Percentiles rank a stretch among this genome's conserved stretches.
Conservation (phyloP, 2,888 invertebrate genomes). For the Plutella xylostella region DNA sequence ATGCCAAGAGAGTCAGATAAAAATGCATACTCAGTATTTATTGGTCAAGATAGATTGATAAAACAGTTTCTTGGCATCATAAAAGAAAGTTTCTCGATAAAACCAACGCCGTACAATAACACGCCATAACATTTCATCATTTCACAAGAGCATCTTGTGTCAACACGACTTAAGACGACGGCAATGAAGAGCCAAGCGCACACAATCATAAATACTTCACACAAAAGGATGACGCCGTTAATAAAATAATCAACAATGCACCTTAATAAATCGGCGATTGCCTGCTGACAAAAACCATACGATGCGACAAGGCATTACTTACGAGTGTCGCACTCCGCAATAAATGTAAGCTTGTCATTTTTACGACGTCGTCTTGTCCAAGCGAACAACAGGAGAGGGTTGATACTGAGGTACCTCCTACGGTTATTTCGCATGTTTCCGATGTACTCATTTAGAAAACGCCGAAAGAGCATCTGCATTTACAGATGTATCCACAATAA, state of each 20-base stretch:
- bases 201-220: conserved; percentile 27
- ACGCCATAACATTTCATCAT: conserved; percentile 3
- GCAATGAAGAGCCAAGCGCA: conserved; percentile 3
- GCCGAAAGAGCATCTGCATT: no score
- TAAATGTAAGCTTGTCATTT: conserved; percentile 58
- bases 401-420: conserved; percentile 45
- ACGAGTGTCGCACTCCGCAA: conserved; percentile 43
- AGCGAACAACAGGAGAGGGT: conserved; percentile 39
- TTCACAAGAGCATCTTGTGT: not conserved
- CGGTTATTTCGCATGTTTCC: conserved; percentile 32
- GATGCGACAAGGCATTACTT: conserved; percentile 50
- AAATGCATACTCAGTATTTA: no score
- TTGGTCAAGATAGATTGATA: no score
- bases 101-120: not conserved
- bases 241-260: conserved; percentile 57
- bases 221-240: conserved; percentile 36
- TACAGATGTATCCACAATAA: no score
- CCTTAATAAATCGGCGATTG: conserved; percentile 57
- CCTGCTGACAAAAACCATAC: conserved; percentile 57
- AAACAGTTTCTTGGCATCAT: not conserved
- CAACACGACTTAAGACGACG: conserved; percentile 1
- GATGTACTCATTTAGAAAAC: conserved; percentile 23
- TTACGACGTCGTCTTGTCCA: conserved; percentile 44
- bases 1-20: no score
- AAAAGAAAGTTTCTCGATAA: conserved; percentile 1